A percentile compares a stretch with the other conserved stretches of the same genome.
Evolutionary conservation across 2,797 vertebrate species (phyloP).

Genomic region (Aldrovandia affinis): DNA sequence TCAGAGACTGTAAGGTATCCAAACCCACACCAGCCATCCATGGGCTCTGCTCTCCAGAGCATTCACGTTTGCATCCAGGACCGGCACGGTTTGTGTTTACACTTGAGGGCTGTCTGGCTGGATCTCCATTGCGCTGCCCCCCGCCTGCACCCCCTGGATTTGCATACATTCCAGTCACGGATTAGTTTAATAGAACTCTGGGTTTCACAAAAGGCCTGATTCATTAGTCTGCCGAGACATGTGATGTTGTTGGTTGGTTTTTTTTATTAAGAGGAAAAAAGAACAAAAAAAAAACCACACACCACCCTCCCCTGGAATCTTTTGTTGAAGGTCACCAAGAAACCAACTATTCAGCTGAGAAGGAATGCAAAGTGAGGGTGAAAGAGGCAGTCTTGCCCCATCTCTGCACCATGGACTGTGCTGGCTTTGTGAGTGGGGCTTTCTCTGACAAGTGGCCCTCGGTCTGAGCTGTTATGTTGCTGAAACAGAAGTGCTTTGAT

Average conservation of each 20-base stretch:
- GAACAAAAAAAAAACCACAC: conserved; percentile 24
- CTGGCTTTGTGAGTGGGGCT: background rate
- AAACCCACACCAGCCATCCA: background rate
- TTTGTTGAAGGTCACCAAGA: conserved; percentile 53
- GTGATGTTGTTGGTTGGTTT: conserved; percentile 61
- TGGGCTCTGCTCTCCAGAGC: background rate
- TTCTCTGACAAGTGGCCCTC: background rate
- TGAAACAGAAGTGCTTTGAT: background rate
- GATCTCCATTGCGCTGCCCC: conserved; percentile 35
- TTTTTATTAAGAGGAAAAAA: background rate
- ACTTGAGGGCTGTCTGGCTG: conserved; percentile 3
- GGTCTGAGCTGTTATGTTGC: background rate
- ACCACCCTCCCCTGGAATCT: conserved; percentile 50
- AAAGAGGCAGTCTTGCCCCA: conserved; percentile 32
- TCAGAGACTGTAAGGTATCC: background rate
- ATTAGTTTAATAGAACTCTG: conserved; percentile 51
- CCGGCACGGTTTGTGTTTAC: background rate
- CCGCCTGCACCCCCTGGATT: conserved; percentile 36
- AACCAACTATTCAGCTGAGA: conserved; percentile 52
- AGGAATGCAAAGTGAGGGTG: conserved; percentile 35
- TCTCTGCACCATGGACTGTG: conserved; percentile 18
- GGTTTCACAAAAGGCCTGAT: conserved; percentile 67
- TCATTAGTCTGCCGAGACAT: conserved; percentile 60
- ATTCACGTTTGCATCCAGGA: background rate
- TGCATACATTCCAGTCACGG: conserved; percentile 55